Percentiles rank a stretch among this genome's conserved stretches.
Evolutionary conservation across 1,140 invertebrate species (phyloP).

Genomic region (Lamellibrachia luymesi): DNA sequence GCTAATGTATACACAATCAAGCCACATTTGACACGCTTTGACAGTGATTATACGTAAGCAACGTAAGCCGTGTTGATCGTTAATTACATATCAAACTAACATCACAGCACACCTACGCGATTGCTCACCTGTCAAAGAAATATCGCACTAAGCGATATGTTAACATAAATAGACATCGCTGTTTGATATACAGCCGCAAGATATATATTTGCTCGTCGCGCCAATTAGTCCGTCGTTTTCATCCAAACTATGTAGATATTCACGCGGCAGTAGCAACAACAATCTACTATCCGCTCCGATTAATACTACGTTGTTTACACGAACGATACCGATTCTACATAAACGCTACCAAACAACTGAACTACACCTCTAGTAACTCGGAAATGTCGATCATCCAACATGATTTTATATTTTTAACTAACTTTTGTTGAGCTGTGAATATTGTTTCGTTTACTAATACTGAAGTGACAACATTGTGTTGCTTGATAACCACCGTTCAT

Average conservation of each 20-base stretch:
- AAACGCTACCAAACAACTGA: neutral
- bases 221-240: neutral
- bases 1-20: neutral
- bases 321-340: conserved; percentile 1
- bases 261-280: neutral
- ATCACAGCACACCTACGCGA: neutral
- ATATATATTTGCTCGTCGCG: neutral
- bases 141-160: neutral
- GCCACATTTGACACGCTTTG: neutral
- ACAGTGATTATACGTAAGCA: neutral
- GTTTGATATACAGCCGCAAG: neutral
- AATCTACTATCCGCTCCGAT: neutral
- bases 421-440: neutral
- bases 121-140: neutral
- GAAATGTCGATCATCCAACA: neutral
- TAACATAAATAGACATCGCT: neutral
- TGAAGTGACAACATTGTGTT: neutral
- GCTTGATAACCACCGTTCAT: neutral
- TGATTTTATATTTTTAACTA: neutral
- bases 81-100: neutral
- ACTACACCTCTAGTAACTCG: neutral
- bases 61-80: neutral
- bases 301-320: neutral
- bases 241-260: neutral
- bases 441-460: neutral